phyloP scores from a whole-genome alignment of 2,888 invertebrate genomes.

The Thyatira batis region DNA sequence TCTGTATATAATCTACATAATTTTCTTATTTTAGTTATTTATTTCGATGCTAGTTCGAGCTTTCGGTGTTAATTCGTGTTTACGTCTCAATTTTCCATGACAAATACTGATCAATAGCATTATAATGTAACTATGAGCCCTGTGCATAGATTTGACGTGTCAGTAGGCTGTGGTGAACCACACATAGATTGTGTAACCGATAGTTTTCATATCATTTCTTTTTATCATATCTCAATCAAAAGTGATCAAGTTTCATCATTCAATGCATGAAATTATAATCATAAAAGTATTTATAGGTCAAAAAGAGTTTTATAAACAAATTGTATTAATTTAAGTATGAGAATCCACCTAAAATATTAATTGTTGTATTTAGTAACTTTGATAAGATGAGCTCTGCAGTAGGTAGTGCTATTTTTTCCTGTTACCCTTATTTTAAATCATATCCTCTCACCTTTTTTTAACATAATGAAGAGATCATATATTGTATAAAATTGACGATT shows the following conservation, averaged over 20 bases:
- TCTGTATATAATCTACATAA: constrained; percentile 63
- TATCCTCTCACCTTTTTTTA: constrained; percentile 37
- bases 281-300: background rate
- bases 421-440: background rate
- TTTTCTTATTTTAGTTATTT: constrained; percentile 73
- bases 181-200: constrained; percentile 25
- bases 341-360: background rate
- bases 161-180: constrained; percentile 22
- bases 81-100: constrained; percentile 66
- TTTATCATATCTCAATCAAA: constrained; percentile 27
- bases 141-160: constrained; percentile 28
- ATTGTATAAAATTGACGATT: constrained; percentile 49
- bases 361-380: background rate
- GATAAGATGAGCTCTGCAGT: constrained; percentile 1
- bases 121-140: constrained; percentile 23
- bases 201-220: constrained; percentile 44
- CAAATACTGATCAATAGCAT: constrained; percentile 52
- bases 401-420: constrained; percentile 16
- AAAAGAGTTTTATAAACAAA: constrained; percentile 1
- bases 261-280: constrained; percentile 15
- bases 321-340: background rate
- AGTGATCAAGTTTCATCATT: constrained; percentile 9
- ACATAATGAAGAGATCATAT: constrained; percentile 33
- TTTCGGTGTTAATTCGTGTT: constrained; percentile 59
- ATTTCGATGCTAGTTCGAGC: constrained; percentile 69